Evolutionary conservation across 1,140 invertebrate species (phyloP), one percentile per base, ranked within the genome.

Genomic region (Andrena cerasifolii): DNA sequence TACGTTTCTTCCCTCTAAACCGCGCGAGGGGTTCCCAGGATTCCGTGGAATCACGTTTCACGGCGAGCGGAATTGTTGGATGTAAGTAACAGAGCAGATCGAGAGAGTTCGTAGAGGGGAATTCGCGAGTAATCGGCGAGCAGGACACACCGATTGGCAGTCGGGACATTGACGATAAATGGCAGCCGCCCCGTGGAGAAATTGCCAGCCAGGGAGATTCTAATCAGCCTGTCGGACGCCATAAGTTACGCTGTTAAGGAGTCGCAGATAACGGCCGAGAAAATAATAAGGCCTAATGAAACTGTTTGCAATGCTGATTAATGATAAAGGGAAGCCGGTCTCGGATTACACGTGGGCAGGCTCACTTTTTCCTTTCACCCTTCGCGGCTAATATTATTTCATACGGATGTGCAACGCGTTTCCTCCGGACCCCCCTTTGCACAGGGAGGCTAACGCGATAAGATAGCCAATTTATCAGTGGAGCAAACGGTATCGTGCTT

Each of bases 251-350:
- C 65, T 66, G 61, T 79, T 74, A 82, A 84, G 47, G 45, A 28
- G 26, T n/a, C 21, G 8, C 43, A 18, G 66, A 78, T 67, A 80
- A 78, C 51, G 31, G n/a, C 54, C 31, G 53, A 51, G 51, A 77
- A 82, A 71, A 74, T 82, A 84, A 86, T 84, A 66, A 78, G 43
- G n/a, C 67, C 62, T 77, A 78, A 86, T 86, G 73, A 67, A 86
- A 82, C 72, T 86, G 76, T 84, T 82, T 84, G 67, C 66, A 86
- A 78, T 82, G 76, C 80, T 79, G 84, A 82, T 82, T 86, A 84
- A 84, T 80, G 77, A 77, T 74, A 75, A 68, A 84, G 63, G 61
- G 56, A 85, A 77, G 61, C 51, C 24, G 16, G 0, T 56, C 56
- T 65, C 59, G 54, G 24, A 73, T 83, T 74, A 70, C 54, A 77